Conservation (phyloP, 2,888 invertebrate species). For the Lithophane semibrunnea region DNA sequence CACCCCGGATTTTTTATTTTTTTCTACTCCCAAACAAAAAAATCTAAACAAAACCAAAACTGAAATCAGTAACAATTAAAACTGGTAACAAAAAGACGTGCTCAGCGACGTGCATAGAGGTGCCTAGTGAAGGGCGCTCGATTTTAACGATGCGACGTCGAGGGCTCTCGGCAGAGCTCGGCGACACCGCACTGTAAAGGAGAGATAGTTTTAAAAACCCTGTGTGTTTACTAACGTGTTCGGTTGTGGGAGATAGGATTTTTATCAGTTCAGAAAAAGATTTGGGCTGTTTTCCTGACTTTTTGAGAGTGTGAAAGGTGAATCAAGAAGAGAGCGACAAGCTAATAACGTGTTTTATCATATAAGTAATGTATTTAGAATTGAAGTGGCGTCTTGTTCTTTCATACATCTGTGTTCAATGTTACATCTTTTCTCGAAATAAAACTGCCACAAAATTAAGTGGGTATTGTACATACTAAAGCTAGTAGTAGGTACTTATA, state of each 20-base stretch:
- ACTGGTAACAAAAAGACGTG: constrained; percentile 55
- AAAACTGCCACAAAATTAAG: background rate
- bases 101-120: constrained; percentile 28
- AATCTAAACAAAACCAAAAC: constrained; percentile 27
- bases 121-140: constrained; percentile 66
- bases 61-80: constrained; percentile 57
- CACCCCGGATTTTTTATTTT: background rate
- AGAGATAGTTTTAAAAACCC: constrained; percentile 45
- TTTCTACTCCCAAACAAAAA: background rate
- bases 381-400: background rate
- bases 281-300: background rate
- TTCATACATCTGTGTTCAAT: no score
- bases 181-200: constrained; percentile 30
- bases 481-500: background rate
- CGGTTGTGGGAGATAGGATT: background rate
- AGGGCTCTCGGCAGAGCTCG: constrained; percentile 44
- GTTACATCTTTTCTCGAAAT: background rate
- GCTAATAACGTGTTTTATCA: background rate
- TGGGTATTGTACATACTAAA: no score
- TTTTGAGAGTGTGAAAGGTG: background rate
- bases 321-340: background rate
- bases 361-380: background rate
- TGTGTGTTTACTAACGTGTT: constrained; percentile 12
- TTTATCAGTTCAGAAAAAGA: no score
- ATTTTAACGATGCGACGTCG: constrained; percentile 72